phyloP scores from a whole-genome alignment of 2,888 invertebrate genomes.

The Vannuccia rotundouncinata region DNA sequence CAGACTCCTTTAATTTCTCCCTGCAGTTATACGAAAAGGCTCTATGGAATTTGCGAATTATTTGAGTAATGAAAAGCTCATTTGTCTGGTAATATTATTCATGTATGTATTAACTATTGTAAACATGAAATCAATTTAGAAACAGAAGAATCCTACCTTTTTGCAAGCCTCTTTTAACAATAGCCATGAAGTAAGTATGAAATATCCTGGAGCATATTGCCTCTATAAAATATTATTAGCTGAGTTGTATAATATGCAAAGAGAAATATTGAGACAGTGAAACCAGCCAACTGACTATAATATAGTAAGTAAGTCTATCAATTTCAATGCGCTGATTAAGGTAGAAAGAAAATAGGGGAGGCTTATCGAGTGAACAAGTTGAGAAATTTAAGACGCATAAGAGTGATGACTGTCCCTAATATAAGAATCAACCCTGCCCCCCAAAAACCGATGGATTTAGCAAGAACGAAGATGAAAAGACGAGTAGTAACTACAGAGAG shows the following conservation, averaged over 20 bases:
- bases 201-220: neutral
- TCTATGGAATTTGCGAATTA: too few species aligned
- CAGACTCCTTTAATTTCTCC: too few species aligned
- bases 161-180: too few species aligned
- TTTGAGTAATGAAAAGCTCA: too few species aligned
- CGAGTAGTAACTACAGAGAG: neutral
- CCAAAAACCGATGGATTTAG: neutral
- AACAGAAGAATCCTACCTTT: neutral
- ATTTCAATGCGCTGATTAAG: conserved; percentile 23
- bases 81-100: too few species aligned
- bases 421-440: neutral
- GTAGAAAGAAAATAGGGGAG: conserved; percentile 1
- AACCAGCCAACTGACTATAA: conserved; percentile 1
- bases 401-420: conserved; percentile 26
- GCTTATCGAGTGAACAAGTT: neutral
- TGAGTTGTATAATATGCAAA: neutral
- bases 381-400: conserved; percentile 7
- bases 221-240: neutral
- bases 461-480: neutral
- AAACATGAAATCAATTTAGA: too few species aligned
- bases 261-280: neutral
- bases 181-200: neutral
- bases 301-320: conserved; percentile 22
- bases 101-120: too few species aligned
- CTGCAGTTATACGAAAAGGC: too few species aligned